Evolutionary conservation across 2,113 vertebrate genomes (phyloP), one percentile per base, ranked within the genome.

Genomic region (Seriola quinqueradiata): DNA sequence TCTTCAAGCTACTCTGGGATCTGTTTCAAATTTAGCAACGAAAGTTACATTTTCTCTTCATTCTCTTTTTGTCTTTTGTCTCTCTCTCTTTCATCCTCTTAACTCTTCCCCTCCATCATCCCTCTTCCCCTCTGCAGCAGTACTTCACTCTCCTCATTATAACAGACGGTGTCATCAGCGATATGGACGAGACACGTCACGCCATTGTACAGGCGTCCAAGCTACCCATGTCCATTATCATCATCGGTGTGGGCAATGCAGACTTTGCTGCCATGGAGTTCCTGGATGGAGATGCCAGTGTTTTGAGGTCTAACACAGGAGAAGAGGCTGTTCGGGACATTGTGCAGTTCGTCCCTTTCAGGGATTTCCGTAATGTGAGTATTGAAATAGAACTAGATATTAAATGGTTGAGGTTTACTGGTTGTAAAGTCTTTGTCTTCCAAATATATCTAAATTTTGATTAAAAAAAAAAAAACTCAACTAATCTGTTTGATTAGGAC

Each of bases 201-300:
- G 97, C 98, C 0, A 96, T 99, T 46, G 98, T 99, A 4, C 96
- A 99, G 94, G 98, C 98, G 0, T 97, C 98, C 69, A 97, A 96
- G 93, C 94, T 99, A 79, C 98, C 98, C 89, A 99, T 99, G 98
- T 99, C 98, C 86, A 97, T 99, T 90, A 99, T 99, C 89, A 99
- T 99, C 17, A 96, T 99, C 0, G 98, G 98, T 0, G 98, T 99
- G 59, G 98, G 98, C 81, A 99, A 99, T 0, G 98, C 98, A 0
- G 98, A 99, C 95, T 99, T 99, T 0, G 96, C 97, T 0, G 98
- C 98, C 91, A 99, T 99, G 98, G 98, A 99, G 92, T 99, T 99
- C 92, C 93, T 99, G 73, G 98, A 99, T 0, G 98, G 97, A 55
- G 98, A 99, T 83, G 97, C 95, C 92, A 96, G 97, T 0, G 94